Evolutionary conservation across 2,113 vertebrate species (phyloP).

Genomic region (Halichoerus grypus): DNA sequence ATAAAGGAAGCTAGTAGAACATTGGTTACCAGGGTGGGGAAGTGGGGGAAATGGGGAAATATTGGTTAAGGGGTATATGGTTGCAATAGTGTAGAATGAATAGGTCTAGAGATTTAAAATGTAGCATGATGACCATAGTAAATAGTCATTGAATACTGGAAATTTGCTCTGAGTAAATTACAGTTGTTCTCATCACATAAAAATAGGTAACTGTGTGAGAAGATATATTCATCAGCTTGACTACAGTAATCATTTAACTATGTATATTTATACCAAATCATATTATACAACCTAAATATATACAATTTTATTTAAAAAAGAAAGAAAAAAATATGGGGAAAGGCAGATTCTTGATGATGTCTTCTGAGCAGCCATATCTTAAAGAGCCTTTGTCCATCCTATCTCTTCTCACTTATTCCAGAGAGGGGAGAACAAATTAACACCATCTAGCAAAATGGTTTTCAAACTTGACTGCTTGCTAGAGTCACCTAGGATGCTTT

Average conservation of each 20-base stretch:
- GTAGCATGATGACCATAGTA: not conserved
- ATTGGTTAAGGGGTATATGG: not conserved
- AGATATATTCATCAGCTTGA: not conserved
- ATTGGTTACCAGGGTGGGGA: not conserved
- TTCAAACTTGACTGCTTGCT: not conserved
- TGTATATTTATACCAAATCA: not conserved
- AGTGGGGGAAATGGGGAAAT: not conserved
- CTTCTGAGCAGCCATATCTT: not conserved
- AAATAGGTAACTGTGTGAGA: not conserved
- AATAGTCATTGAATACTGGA: not conserved
- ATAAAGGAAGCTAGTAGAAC: not conserved
- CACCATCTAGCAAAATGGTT: not conserved
- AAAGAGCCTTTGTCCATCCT: not conserved
- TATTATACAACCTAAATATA: not conserved
- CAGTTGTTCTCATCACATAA: not conserved
- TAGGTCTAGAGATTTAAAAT: not conserved
- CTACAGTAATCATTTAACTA: not conserved
- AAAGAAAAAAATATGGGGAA: not conserved
- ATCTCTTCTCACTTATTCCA: not conserved
- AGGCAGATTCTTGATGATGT: not conserved
- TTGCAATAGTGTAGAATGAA: not conserved
- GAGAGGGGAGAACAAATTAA: not conserved
- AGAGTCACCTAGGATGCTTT: not conserved
- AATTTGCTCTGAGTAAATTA: not conserved
- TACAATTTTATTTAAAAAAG: not conserved